phyloP scores from a whole-genome alignment of 2,797 vertebrate genomes.

The Antennarius maculatus region DNA sequence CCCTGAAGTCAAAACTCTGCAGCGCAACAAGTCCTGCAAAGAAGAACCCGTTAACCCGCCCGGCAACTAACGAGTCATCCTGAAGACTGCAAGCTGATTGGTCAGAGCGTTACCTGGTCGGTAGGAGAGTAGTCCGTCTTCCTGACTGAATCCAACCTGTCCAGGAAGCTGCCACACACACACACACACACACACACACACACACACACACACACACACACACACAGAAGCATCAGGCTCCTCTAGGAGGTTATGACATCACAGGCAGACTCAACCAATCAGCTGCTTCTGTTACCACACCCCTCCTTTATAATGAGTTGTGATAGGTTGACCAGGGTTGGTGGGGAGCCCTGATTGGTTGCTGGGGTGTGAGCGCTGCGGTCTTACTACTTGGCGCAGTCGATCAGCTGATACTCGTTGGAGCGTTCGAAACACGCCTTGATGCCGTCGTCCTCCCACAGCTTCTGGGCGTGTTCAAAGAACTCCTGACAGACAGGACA shows the following conservation, averaged over 20 bases:
- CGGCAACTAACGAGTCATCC: neutral
- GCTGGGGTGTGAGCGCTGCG: conserved; percentile 5
- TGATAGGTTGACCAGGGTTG: neutral
- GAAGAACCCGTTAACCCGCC: neutral
- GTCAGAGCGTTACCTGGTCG: conserved; percentile 86
- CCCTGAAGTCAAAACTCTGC: conserved; percentile 96
- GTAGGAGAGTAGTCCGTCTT: conserved; percentile 93
- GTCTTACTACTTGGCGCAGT: conserved; percentile 96
- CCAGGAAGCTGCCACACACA: conserved; percentile 86
- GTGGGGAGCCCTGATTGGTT: conserved; percentile 20
- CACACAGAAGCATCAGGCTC: neutral
- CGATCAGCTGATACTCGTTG: conserved; percentile 96
- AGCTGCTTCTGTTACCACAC: neutral
- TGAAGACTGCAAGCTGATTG: neutral
- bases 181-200: conserved; percentile 26
- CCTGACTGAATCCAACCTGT: conserved; percentile 91
- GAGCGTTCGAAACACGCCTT: conserved; percentile 94
- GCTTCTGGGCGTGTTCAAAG: conserved; percentile 93
- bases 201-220: neutral
- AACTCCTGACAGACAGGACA: conserved; percentile 84
- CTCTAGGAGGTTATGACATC: neutral
- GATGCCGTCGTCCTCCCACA: conserved; percentile 95
- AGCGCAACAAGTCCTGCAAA: conserved; percentile 91
- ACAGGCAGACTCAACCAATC: neutral
- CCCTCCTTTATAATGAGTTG: neutral